Conservation (phyloP, 2,888 invertebrate species). For the Macaria notata region DNA sequence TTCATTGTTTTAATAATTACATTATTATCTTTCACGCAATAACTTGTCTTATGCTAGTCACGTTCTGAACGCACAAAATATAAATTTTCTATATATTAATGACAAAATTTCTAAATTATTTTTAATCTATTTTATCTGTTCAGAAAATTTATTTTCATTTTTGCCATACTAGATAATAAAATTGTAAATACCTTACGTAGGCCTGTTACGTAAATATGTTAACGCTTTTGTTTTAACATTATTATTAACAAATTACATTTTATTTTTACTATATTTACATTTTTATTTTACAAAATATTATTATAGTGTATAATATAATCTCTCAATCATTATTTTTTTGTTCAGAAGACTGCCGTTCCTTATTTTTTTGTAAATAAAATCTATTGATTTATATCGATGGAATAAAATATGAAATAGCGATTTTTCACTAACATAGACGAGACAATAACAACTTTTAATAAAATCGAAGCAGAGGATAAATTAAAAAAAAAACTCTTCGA, state of each 20-base stretch:
- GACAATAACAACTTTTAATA: constrained; percentile 48
- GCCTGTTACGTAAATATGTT: constrained; percentile 62
- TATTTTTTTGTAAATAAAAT: constrained; percentile 60
- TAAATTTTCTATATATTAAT: constrained; percentile 52
- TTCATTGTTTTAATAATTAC: constrained; percentile 29
- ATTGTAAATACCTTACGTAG: constrained; percentile 65
- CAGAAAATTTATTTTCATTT: constrained; percentile 50
- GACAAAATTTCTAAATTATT: constrained; percentile 45
- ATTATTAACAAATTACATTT: constrained; percentile 68
- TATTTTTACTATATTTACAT: constrained; percentile 44
- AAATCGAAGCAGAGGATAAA: constrained; percentile 41
- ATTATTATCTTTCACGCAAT: constrained; percentile 68
- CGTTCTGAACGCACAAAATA: constrained; percentile 74
- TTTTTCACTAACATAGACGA: constrained; percentile 63
- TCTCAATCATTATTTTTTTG: constrained; percentile 57
- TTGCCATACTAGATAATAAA: constrained; percentile 78
- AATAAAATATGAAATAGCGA: constrained; percentile 67
- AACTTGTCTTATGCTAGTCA: constrained; percentile 81
- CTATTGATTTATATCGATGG: constrained; percentile 40
- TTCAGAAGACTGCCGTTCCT: constrained; percentile 78
- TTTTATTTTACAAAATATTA: constrained; percentile 33
- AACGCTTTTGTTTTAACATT: constrained; percentile 59
- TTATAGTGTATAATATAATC: constrained; percentile 61
- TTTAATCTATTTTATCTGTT: constrained; percentile 25
- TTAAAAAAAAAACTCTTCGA: constrained; percentile 45